Base-by-base conservation (phyloP, 1,140 invertebrate genomes). In the Neodiprion lecontei region DNA sequence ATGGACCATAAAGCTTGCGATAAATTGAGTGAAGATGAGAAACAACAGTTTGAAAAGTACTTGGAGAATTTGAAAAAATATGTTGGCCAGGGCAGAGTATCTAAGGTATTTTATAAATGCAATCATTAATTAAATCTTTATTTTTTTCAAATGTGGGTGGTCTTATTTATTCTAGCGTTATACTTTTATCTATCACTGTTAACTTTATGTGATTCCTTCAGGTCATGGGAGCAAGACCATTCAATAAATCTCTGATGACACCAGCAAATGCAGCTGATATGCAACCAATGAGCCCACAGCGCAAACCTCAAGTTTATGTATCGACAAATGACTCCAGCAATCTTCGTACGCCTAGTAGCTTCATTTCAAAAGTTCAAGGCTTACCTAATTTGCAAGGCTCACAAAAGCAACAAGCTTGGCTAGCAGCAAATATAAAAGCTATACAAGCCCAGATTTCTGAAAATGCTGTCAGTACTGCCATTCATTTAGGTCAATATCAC, bases 1-100 rank as follows among this genome's bases (percentile, higher is more conserved):
- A 91, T 96, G 69, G 92, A 94, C 85, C 79, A 90, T 48, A 86
- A 88, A 74, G 89, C 89, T 7, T 91, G 90, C 77, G 91, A 94
- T 79, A 88, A 91, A 75, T 87, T 94, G 10, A 91, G 90, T 2
- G 90, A 92, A 71, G 86, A 90, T 61, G 93, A 94, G 85, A 87
- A 90, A 68, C 84, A 89, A 47, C 89, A 92, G 48, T 89, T 91
- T 79, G 81, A 89, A 72, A 84, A 86, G 28, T 91, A 91, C 81
- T 81, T 91, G 10, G 85, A 90, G 21, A 90, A 90, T 77, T 85
- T 91, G 70, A 91, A 89, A 76, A 86, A 86, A 53, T 88, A 89
- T 78, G 90, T 87, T 17, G 90, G 90, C 40, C 89, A 90, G 82
- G 90, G 89, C 70, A 88, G 82, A 82, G 88, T 90, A 21, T 82